Conservation (phyloP, 2,888 invertebrate genomes). For the Pterobdella sp. region DNA sequence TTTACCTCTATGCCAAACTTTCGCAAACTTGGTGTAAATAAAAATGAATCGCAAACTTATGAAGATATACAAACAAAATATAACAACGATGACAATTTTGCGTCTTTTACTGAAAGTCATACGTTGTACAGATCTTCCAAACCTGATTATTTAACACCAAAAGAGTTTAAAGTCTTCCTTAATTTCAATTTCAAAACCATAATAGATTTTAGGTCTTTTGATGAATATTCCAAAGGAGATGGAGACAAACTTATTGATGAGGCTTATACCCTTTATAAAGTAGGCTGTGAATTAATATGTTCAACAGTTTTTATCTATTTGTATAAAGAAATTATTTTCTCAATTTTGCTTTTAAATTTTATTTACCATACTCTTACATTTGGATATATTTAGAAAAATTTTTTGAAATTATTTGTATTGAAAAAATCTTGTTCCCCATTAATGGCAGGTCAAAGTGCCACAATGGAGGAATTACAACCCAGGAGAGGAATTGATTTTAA, state of each 20-base stretch:
- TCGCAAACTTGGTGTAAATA: not conserved
- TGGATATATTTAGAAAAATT: not conserved
- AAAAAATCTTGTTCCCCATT: no score
- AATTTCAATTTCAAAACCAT: constrained; percentile 41
- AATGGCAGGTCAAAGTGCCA: constrained; percentile 20
- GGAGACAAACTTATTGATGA: constrained; percentile 41
- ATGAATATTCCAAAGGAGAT: constrained; percentile 40
- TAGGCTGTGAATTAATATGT: not conserved
- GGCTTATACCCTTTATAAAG: constrained; percentile 39
- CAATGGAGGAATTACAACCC: constrained; percentile 16
- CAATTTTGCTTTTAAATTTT: not conserved
- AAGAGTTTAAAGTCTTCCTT: constrained; percentile 39
- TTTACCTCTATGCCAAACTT: constrained; percentile 26
- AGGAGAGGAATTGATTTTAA: constrained; percentile 3
- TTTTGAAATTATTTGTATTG: not conserved
- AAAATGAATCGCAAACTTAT: constrained; percentile 7
- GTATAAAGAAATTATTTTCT: not conserved
- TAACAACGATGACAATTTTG: not conserved
- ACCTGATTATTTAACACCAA: constrained; percentile 41
- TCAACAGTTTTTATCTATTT: not conserved
- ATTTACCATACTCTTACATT: not conserved
- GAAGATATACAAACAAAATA: not conserved
- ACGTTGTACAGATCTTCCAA: constrained; percentile 43
- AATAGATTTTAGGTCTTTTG: constrained; percentile 43
- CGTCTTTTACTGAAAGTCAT: not conserved